Conservation (phyloP, 2,888 invertebrate species). For the Cremastinae sp. region DNA sequence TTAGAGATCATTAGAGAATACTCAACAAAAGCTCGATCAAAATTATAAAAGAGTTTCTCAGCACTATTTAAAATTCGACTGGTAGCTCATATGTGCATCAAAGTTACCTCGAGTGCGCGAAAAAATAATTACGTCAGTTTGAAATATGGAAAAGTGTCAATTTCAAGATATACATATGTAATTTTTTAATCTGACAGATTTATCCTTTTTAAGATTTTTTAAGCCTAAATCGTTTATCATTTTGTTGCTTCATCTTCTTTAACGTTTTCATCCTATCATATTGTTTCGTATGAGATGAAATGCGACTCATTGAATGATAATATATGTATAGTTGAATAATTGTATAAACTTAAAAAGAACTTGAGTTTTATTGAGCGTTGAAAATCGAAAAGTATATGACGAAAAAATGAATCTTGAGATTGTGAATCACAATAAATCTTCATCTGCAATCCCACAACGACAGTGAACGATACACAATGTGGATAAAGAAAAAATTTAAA, state of each 20-base stretch:
- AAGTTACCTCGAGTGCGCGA: background rate
- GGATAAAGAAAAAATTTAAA: conserved; percentile 27
- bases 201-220: conserved; percentile 41
- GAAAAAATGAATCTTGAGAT: background rate
- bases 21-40: too few relatives aligned
- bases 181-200: conserved; percentile 8
- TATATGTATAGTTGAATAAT: conserved; percentile 37
- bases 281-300: conserved; percentile 34
- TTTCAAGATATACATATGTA: background rate
- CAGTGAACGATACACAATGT: background rate
- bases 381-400: background rate
- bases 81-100: too few relatives aligned
- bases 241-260: conserved; percentile 13
- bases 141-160: background rate
- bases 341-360: conserved; percentile 29
- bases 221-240: conserved; percentile 40
- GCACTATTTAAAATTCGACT: background rate
- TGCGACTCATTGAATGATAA: conserved; percentile 37
- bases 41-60: too few relatives aligned
- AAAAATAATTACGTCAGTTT: background rate
- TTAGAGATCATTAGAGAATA: too few relatives aligned
- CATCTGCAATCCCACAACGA: too few relatives aligned
- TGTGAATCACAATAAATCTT: too few relatives aligned
- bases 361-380: background rate
- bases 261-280: conserved; percentile 11